Percentiles rank a stretch among this genome's conserved stretches.
Conservation (phyloP, 2,888 invertebrate genomes). For the Eupelmus urozonus region DNA sequence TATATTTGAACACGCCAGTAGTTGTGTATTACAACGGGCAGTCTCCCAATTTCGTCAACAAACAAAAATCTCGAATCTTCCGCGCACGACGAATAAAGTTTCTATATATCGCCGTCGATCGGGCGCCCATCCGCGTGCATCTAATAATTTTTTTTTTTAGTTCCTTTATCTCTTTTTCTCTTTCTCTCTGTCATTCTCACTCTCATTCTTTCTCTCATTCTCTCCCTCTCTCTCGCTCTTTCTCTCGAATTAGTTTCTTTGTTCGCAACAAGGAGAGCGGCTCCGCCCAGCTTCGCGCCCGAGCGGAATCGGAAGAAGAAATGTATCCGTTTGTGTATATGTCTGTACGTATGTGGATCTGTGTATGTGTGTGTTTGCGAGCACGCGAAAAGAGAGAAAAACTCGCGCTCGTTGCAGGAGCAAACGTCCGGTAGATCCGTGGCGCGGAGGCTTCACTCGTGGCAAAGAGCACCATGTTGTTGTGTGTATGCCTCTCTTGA, state of each 20-base stretch:
- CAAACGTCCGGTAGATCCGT: not conserved
- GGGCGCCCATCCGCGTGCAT: slow-evolving; percentile 35
- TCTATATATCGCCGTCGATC: slow-evolving; percentile 4
- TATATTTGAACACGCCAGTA: not conserved
- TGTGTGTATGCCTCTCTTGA: not conserved
- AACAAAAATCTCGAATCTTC: not conserved
- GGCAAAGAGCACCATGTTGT: not conserved
- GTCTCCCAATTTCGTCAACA: not conserved
- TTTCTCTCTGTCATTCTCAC: not conserved
- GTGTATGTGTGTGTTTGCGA: slow-evolving; percentile 24
- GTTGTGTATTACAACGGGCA: too few relatives aligned
- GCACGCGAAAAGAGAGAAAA: slow-evolving; percentile 1
- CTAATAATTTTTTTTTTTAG: slow-evolving; percentile 31
- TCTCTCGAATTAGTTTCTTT: slow-evolving; percentile 1
- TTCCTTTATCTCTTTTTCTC: not conserved
- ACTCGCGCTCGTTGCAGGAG: slow-evolving; percentile 1
- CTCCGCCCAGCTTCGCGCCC: not conserved
- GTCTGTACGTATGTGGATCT: slow-evolving; percentile 8
- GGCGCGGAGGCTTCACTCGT: not conserved
- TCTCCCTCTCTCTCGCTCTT: not conserved
- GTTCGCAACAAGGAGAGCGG: slow-evolving; percentile 40
- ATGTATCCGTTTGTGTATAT: slow-evolving; percentile 9
- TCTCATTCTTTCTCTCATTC: not conserved
- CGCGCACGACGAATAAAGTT: not conserved
- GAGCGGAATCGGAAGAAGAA: slow-evolving; percentile 46